These are phyloP conservation scores for Plemyria rubiginata DNA, from an alignment of 2,888 invertebrate species.

Conservation along the genomic window DNA sequence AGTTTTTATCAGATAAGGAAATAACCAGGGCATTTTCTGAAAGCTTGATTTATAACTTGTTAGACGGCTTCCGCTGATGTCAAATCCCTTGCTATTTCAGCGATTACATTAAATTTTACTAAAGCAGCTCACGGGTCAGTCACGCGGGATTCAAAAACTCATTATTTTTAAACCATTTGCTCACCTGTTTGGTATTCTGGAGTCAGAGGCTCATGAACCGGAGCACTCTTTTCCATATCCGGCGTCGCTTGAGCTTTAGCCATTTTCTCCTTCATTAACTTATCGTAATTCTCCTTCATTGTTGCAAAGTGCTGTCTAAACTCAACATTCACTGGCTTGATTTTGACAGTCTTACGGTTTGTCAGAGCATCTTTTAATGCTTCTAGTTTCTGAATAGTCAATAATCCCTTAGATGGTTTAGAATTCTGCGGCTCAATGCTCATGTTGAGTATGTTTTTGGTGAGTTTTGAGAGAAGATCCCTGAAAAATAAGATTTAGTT, in stretches of 20 bases:
- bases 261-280: constrained; percentile 60
- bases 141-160: no score
- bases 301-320: constrained; percentile 67
- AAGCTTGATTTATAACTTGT: no score
- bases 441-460: constrained; percentile 82
- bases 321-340: constrained; percentile 80
- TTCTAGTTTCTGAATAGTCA: constrained; percentile 79
- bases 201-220: not conserved
- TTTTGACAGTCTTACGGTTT: constrained; percentile 79
- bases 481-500: constrained; percentile 48
- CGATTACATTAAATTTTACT: no score
- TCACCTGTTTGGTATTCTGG: constrained; percentile 12
- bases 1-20: no score
- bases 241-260: constrained; percentile 12
- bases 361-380: constrained; percentile 79
- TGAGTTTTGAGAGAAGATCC: constrained; percentile 75
- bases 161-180: no score
- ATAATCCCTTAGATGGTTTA: constrained; percentile 40
- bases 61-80: no score
- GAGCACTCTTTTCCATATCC: constrained; percentile 34
- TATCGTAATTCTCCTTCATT: constrained; percentile 68
- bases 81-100: no score
- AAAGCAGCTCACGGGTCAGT: no score
- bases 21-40: no score
- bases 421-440: constrained; percentile 71